Percentiles rank a stretch among this genome's conserved stretches.
Conservation (phyloP, 2,797 vertebrate species). For the Eulemur albifrons region DNA sequence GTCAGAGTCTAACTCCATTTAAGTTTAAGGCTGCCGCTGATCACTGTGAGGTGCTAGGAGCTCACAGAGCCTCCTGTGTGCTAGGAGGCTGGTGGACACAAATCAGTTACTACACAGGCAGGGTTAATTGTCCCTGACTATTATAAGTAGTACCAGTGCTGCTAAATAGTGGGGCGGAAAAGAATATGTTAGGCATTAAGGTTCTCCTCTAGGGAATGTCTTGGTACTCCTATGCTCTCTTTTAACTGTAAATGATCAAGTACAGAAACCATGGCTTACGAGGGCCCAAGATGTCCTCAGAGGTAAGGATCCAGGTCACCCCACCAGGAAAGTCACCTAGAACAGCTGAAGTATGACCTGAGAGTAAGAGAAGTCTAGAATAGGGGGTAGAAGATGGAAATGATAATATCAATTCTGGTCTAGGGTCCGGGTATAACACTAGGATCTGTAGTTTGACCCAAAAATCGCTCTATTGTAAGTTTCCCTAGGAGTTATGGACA, state of each 20-base stretch:
- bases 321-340: not conserved
- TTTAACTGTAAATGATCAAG: not conserved
- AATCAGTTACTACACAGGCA: not conserved
- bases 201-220: not conserved
- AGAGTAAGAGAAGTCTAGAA: not conserved
- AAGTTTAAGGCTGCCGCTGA: not conserved
- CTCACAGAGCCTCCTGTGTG: not conserved
- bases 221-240: not conserved
- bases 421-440: not conserved
- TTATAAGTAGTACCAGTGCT: not conserved
- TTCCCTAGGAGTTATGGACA: not conserved
- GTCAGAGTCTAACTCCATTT: not conserved
- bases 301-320: not conserved
- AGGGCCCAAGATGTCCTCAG: not conserved
- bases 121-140: not conserved
- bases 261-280: not conserved
- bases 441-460: not conserved
- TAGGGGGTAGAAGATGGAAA: not conserved
- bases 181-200: not conserved
- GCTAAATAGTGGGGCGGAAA: not conserved
- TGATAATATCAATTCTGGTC: not conserved
- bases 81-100: not conserved
- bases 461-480: not conserved
- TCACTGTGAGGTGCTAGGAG: not conserved
- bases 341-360: not conserved